These are phyloP conservation scores for Muschampia plurimacula DNA, from an alignment of 2,888 invertebrate species.

Conservation along the genomic window DNA sequence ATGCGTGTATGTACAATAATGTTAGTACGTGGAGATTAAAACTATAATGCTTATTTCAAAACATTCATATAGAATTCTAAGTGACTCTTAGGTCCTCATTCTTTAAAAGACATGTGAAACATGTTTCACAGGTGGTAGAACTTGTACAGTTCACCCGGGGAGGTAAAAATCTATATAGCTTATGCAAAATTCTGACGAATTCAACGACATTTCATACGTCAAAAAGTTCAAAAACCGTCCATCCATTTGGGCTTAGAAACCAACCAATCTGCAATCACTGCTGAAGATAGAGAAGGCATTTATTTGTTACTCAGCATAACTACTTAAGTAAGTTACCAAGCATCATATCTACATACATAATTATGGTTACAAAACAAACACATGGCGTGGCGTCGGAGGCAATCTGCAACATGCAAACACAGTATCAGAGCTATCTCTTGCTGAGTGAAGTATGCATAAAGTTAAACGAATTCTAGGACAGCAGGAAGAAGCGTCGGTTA, in stretches of 20 bases:
- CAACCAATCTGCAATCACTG: neutral
- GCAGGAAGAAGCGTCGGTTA: conserved; percentile 66
- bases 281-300: neutral
- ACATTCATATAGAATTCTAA: too few species aligned
- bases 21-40: neutral
- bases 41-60: too few species aligned
- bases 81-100: too few species aligned
- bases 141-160: too few species aligned
- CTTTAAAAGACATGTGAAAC: too few species aligned
- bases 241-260: neutral
- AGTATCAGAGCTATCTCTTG: conserved; percentile 50
- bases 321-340: neutral
- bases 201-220: too few species aligned
- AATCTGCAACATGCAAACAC: conserved; percentile 28
- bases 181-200: too few species aligned
- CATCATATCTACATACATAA: neutral
- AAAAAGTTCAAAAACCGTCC: too few species aligned
- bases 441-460: conserved; percentile 67
- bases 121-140: too few species aligned
- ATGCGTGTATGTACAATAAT: conserved; percentile 3
- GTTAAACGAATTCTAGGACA: conserved; percentile 71
- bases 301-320: neutral
- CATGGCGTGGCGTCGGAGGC: neutral
- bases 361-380: neutral
- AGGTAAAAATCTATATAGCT: too few species aligned